phyloP scores from a whole-genome alignment of 2,113 vertebrate species.

The Calonectris borealis region DNA sequence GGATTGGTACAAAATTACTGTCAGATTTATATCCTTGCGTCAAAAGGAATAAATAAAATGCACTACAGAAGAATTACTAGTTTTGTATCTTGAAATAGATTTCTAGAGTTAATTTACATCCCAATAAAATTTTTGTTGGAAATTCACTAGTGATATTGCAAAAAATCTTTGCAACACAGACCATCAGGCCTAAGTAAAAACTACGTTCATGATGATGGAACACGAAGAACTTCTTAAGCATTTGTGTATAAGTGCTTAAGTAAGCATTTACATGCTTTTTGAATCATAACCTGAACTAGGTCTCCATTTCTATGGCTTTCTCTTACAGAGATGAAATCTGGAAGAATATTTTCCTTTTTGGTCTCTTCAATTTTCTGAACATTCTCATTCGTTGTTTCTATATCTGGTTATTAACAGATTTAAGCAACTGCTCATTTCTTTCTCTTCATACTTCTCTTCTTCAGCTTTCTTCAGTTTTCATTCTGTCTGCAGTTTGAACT shows the following conservation, averaged over 20 bases:
- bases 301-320: not conserved
- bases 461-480: not conserved
- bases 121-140: not conserved
- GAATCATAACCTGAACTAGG: not conserved
- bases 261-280: not conserved
- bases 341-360: not conserved
- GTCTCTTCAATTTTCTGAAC: not conserved
- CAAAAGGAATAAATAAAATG: not conserved
- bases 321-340: not conserved
- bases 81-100: not conserved
- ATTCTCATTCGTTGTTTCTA: not conserved
- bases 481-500: not conserved
- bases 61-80: not conserved
- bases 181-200: not conserved
- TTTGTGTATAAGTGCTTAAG: not conserved
- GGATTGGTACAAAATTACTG: not conserved
- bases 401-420: not conserved
- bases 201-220: not conserved
- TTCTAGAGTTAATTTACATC: not conserved
- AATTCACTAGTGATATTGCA: not conserved
- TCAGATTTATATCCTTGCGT: not conserved
- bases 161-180: not conserved
- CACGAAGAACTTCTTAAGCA: not conserved
- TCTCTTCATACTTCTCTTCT: not conserved
- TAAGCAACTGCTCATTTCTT: not conserved